Base-by-base conservation (phyloP, 2,888 invertebrate genomes). In the Melieria omissa region DNA sequence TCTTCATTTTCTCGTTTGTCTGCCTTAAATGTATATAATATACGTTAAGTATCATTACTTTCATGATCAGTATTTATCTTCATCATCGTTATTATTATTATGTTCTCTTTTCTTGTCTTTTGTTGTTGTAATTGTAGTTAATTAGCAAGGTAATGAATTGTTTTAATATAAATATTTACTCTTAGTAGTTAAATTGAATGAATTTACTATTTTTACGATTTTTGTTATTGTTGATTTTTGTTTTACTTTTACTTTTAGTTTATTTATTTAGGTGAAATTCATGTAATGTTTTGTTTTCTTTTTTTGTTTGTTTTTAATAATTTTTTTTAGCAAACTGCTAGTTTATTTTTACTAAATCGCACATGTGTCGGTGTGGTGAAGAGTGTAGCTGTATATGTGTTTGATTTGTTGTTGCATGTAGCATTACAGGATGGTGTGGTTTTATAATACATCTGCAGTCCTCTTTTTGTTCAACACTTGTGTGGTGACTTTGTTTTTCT, bases 231-330 rank as follows among this genome's bases (percentile, higher is more conserved):
- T 29, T 55, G 60, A 3, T n/a, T 55, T 54, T 74, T 78, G 49
- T 63, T 66, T 62, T 65, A 4, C 58, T 58, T 61, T 70, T 55
- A 78, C 75, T 79, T 79, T 79, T 82, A 80, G 79, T 78, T 66
- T 71, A 77, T 77, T 67, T 76, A 75, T 75, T 76, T 78, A 73
- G 71, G 74, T 73, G 72, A 76, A 74, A 73, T 71, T 73, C 73
- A 49, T 68, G 52, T 52, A 60, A 57, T 62, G 54, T 52, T 29
- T 57, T 65, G 49, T 14, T 72, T 63, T 72, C 65, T 64, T 52
- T 67, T n/a, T 73, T 61, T 57, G 16, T 76, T 55, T 67, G 54
- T 58, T 47, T 74, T 65, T 75, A 52, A 73, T 64, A 46, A 64
- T 76, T 60, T 74, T 73, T 55, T 67, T 44, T 74, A 55, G 75